phyloP scores from a whole-genome alignment of 2,888 invertebrate genomes.

The Euplexia lucipara region DNA sequence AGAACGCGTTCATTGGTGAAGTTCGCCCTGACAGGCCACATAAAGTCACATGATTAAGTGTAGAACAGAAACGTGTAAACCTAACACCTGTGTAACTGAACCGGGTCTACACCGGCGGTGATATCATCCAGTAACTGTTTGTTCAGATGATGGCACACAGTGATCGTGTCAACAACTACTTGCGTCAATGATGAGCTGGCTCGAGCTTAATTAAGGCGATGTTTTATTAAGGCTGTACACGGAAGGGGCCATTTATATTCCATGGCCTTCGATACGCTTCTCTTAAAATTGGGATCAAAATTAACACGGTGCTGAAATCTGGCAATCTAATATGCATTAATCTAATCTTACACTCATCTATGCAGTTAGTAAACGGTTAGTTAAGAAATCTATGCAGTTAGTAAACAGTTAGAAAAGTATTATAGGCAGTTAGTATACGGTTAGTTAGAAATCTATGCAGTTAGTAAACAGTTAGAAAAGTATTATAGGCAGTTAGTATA shows the following conservation, averaged over 20 bases:
- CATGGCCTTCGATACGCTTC: neutral
- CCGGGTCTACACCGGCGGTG: constrained; percentile 68
- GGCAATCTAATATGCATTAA: too few relatives aligned
- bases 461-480: too few relatives aligned
- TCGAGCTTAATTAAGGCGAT: constrained; percentile 71
- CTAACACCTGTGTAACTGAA: constrained; percentile 71
- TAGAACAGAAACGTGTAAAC: constrained; percentile 46
- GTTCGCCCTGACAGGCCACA: neutral
- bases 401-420: too few relatives aligned
- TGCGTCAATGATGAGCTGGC: constrained; percentile 82
- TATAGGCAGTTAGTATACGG: too few relatives aligned
- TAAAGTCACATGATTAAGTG: constrained; percentile 34
- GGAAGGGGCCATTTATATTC: neutral
- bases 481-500: too few relatives aligned
- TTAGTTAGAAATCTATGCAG: too few relatives aligned
- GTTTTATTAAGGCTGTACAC: constrained; percentile 20
- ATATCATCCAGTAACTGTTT: constrained; percentile 80
- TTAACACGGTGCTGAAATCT: too few relatives aligned
- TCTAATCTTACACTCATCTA: too few relatives aligned
- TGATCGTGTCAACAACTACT: constrained; percentile 73
- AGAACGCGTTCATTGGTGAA: too few relatives aligned
- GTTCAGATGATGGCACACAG: constrained; percentile 77
- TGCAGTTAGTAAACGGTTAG: too few relatives aligned
- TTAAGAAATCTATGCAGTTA: too few relatives aligned
- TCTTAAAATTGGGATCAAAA: neutral